Evolutionary conservation across 2,113 vertebrate species (phyloP).

Genomic region (Stercorarius parasiticus): DNA sequence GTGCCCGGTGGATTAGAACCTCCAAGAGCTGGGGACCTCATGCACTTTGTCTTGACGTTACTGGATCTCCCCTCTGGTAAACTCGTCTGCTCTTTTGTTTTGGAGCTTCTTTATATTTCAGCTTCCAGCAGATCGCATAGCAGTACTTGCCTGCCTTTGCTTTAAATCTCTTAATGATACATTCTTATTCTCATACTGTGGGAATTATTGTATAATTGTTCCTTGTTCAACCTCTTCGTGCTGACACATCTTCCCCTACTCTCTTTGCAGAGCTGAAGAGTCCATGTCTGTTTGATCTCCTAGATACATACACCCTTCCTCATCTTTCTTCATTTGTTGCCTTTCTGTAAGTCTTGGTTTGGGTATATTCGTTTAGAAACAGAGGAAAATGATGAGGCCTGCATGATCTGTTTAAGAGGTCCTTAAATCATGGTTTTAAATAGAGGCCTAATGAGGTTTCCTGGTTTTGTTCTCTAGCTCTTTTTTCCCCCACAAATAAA

Average conservation of each 20-base stretch:
- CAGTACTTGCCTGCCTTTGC: not conserved
- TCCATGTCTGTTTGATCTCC: not conserved
- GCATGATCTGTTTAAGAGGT: not conserved
- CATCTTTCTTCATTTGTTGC: not conserved
- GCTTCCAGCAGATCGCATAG: not conserved
- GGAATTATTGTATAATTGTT: not conserved
- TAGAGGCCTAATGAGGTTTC: not conserved
- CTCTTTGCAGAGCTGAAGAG: not conserved
- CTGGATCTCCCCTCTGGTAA: not conserved
- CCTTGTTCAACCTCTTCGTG: not conserved
- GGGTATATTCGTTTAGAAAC: not conserved
- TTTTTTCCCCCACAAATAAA: not conserved
- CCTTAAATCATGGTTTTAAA: not conserved
- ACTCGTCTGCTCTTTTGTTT: not conserved
- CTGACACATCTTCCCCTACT: not conserved
- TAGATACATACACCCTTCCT: not conserved
- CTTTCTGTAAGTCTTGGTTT: not conserved
- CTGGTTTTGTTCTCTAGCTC: not conserved
- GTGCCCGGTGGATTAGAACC: not conserved
- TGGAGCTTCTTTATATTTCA: not conserved
- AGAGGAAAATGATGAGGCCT: not conserved
- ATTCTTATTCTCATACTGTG: not conserved
- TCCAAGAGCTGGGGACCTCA: not conserved
- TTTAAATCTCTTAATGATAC: not conserved
- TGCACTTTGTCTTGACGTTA: not conserved